Percentiles rank a stretch among this genome's conserved stretches.
Conservation (phyloP, 2,113 vertebrate species). For the Lampris incognitus region DNA sequence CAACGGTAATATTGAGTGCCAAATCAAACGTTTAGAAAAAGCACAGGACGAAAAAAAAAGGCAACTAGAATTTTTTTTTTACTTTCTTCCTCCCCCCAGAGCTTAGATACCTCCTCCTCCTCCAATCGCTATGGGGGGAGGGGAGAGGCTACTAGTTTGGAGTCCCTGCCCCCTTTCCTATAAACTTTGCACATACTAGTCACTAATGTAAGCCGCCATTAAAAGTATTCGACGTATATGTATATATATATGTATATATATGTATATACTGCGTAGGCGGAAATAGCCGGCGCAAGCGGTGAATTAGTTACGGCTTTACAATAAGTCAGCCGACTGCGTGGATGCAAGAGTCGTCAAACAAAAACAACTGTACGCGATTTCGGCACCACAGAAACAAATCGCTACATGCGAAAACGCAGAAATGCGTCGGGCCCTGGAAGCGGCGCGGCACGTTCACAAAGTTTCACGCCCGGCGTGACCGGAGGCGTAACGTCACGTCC, state of each 20-base stretch:
- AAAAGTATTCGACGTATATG: conserved; percentile 52
- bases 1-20: background rate
- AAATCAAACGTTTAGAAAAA: background rate
- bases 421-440: too few species aligned
- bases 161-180: conserved; percentile 74
- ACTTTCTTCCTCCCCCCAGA: conserved; percentile 13
- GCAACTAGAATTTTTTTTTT: background rate
- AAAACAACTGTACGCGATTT: too few species aligned
- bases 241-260: background rate
- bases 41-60: background rate
- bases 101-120: conserved; percentile 11
- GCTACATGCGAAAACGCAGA: too few species aligned
- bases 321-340: too few species aligned
- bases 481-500: background rate
- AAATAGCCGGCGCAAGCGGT: background rate
- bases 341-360: too few species aligned
- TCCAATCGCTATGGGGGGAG: conserved; percentile 66
- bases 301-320: background rate
- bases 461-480: too few species aligned
- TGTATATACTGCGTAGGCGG: too few species aligned
- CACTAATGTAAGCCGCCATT: conserved; percentile 76
- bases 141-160: conserved; percentile 60
- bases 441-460: too few species aligned
- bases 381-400: too few species aligned
- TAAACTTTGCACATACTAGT: conserved; percentile 81